Percentiles rank a stretch among this genome's conserved stretches.
Conservation (phyloP, 2,113 vertebrate genomes). For the Pseudolaguvia tuberculata region DNA sequence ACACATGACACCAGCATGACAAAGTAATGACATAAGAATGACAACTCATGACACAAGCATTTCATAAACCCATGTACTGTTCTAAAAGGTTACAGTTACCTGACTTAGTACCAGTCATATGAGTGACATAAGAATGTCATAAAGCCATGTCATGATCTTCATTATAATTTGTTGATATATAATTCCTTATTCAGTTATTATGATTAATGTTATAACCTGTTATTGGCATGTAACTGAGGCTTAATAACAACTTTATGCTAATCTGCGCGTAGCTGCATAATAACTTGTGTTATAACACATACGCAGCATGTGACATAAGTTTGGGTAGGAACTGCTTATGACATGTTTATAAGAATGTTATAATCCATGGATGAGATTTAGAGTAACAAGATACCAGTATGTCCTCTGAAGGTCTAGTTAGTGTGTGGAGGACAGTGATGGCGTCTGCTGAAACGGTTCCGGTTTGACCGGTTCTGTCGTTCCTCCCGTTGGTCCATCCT, state of each 20-base stretch:
- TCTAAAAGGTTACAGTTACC: not conserved
- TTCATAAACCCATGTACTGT: not conserved
- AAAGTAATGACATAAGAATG: not conserved
- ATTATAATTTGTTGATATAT: not conserved
- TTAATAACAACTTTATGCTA: not conserved
- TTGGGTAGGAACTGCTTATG: too few species aligned
- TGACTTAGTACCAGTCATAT: too few species aligned
- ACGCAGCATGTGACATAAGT: not conserved
- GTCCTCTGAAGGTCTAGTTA: slow-evolving; percentile 73
- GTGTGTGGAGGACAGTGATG: slow-evolving; percentile 75
- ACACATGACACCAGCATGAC: not conserved
- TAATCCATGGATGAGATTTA: not conserved
- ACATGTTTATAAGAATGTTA: not conserved
- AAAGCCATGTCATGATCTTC: not conserved
- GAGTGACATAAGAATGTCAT: too few species aligned
- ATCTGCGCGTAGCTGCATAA: not conserved
- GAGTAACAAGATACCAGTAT: slow-evolving; percentile 73
- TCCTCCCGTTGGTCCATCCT: slow-evolving; percentile 70
- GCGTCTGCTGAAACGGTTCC: slow-evolving; percentile 68
- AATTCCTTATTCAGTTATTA: not conserved
- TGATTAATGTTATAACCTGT: not conserved
- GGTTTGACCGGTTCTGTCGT: slow-evolving; percentile 71
- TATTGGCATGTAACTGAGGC: not conserved
- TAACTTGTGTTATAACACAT: not conserved
- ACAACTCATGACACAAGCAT: not conserved